Base-by-base conservation (phyloP, 2,113 vertebrate species). In the Sylvietta virens region DNA sequence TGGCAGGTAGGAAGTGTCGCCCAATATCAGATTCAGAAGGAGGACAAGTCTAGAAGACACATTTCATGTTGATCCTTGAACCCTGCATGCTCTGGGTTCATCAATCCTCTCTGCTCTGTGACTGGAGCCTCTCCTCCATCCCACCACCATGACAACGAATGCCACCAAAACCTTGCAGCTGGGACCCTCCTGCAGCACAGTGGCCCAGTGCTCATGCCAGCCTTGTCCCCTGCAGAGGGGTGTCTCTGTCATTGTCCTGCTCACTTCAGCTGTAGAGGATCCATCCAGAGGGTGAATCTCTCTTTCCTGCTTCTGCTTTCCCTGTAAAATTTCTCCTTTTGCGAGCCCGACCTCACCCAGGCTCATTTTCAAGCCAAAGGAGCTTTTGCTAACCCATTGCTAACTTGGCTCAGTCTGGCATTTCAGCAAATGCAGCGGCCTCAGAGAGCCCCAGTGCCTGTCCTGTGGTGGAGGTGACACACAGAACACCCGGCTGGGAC, bases 41-140 rank as follows among this genome's bases (percentile, higher is more conserved):
- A 77, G 40, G 10, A 57, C 17, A 45, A 31, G 19, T 44, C 27
- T 28, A 7, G 64, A 71, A 64, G 45, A n/a, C 6, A 15, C 30
- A 7, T 9, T 20, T 62, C 45, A 2, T 7, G 15, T 7, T 57
- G 45, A 8, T 56, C 35, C 31, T 57, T 50, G 42, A 13, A 42
- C 18, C 9, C 53, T 53, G 0, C 24, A 3, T 0, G 2, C 20
- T 56, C 35, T 44, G 35, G 22, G 10, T 33, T 22, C 45, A 15
- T 44, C 48, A 42, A 0, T 11, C 24, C 31, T 47, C 53, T 58
- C 58, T 0, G 0, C 8, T 74, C 18, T 19, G 4, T 20, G 26
- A 24, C 28, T 60, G 61, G 12, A 82, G 17, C 13, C 18, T 80
- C 40, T 53, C 71, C 39, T 83, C 48, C 26, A 26, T 23, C 35